Evolutionary conservation across 1,140 invertebrate species (phyloP).

Genomic region (Trichonephila clavipes): DNA sequence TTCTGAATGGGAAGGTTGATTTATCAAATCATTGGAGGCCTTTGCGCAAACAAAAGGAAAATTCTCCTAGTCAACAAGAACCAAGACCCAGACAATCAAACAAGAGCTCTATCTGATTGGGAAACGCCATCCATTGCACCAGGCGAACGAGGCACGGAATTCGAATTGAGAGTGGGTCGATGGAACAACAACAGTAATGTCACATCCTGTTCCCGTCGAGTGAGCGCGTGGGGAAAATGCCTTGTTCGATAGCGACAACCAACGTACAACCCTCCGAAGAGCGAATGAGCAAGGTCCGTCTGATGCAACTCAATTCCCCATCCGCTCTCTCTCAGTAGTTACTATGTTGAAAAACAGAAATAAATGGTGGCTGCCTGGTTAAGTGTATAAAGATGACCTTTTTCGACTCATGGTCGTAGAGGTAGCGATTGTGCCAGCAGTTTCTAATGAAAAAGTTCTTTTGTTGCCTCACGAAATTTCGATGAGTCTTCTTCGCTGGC

Average conservation of each 20-base stretch:
- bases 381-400: constrained; percentile 23
- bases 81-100: neutral
- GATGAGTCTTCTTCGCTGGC: neutral
- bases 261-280: neutral
- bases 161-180: neutral
- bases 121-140: constrained; percentile 6
- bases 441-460: constrained; percentile 3
- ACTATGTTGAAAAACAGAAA: neutral
- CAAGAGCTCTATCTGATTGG: neutral
- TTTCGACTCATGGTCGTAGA: constrained; percentile 21
- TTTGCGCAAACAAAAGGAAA: constrained; percentile 9
- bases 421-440: constrained; percentile 1
- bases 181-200: neutral
- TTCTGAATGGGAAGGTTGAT: too few relatives aligned
- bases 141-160: constrained; percentile 19
- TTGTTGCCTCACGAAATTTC: neutral
- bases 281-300: neutral
- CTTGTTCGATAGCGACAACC: constrained; percentile 22
- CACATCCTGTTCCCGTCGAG: constrained; percentile 26
- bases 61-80: neutral
- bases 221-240: constrained; percentile 10
- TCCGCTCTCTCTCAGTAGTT: neutral
- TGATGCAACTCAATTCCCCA: constrained; percentile 8
- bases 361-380: constrained; percentile 6
- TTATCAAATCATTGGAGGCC: too few relatives aligned